These are phyloP conservation scores for Drosophila buzzatii DNA, from an alignment of 2,888 invertebrate species.

Conservation along the genomic window DNA sequence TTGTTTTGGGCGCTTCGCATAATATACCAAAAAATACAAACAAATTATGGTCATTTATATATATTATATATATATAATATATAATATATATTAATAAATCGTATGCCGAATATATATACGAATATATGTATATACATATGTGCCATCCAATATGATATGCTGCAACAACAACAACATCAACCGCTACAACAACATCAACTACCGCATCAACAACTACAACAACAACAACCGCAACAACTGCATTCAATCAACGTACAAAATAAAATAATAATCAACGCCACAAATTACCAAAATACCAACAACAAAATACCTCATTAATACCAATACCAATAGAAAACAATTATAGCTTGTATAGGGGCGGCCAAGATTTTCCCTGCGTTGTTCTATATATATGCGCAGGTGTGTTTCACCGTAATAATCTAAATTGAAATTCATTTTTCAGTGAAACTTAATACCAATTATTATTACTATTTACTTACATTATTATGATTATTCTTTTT, in stretches of 20 bases:
- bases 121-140: conserved; percentile 27
- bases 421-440: conserved; percentile 51
- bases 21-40: conserved; percentile 27
- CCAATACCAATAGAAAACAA: conserved; percentile 57
- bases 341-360: conserved; percentile 68
- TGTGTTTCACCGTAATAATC: conserved; percentile 80
- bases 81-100: conserved; percentile 25
- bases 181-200: conserved; percentile 39
- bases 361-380: conserved; percentile 85
- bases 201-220: conserved; percentile 38
- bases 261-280: conserved; percentile 5
- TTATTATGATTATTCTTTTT: conserved; percentile 27
- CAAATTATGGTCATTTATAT: conserved; percentile 37
- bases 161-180: conserved; percentile 37
- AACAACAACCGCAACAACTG: conserved; percentile 39
- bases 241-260: conserved; percentile 15
- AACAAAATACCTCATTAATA: conserved; percentile 11
- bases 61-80: conserved; percentile 3
- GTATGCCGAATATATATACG: conserved; percentile 15
- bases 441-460: conserved; percentile 30
- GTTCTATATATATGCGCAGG: conserved; percentile 85
- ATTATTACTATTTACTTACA: conserved; percentile 23
- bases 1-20: conserved; percentile 50
- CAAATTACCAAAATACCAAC: conserved; percentile 28
- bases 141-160: conserved; percentile 21